Evolutionary conservation across 2,888 invertebrate species (phyloP), one percentile per base, ranked within the genome.

Genomic region (Diplolepis rosae): DNA sequence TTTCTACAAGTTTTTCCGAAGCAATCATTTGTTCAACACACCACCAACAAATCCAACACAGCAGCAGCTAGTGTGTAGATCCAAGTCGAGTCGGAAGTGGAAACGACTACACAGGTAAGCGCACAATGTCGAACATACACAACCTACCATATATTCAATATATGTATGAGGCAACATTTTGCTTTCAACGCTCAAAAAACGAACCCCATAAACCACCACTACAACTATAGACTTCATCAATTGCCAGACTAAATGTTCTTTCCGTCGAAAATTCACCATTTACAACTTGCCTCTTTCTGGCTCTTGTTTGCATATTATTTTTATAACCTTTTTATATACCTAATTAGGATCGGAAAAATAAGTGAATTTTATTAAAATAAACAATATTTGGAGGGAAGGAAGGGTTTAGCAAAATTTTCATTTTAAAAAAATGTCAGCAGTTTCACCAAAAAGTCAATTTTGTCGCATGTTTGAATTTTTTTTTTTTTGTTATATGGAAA

Each of bases 1-100:
- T 74, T 76, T 45, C 65, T 56, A 74, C 81, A 82, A 84, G 83
- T 85, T 85, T 84, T 84, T 82, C 82, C 83, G 79, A 80, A 77
- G 83, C 84, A 85, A 86, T 85, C 85, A 85, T 86, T 86, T 86
- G 86, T 86, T 83, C 83, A 86, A 86, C 86, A 86, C 85, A 86
- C 84, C 83, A 79, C 83, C 85, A 82, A 85, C 86, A 85, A 86
- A 86, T 86, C 84, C 85, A 84, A 85, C 83, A 84, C 84, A 79
- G 72, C 61, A 52, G 71, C 70, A 76, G 70, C 67, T 69, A 42
- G 73, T 72, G 70, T 72, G 70, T 77, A 71, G 68, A 74, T 76
- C 50, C 73, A n/a, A 71, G 68, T 74, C 70, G 13, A 74, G 73
- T 71, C 66, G 77, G 74, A 74, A 70, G 73, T 79, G 72, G 75